Conservation (phyloP, 2,113 vertebrate species). For the Mus pahari region DNA sequence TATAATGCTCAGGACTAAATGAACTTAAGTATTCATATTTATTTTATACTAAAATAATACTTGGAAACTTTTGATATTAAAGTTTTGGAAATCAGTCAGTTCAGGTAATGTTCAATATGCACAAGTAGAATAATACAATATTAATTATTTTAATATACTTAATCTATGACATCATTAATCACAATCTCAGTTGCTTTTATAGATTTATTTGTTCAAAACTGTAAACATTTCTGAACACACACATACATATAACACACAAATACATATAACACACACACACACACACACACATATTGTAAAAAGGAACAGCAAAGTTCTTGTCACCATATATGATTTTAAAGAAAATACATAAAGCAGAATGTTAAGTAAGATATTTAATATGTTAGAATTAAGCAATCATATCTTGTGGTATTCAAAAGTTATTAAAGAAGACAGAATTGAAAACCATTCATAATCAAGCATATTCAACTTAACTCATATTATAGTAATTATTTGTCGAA, state of each 20-base stretch:
- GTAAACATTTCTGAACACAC: not conserved
- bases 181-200: not conserved
- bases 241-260: not conserved
- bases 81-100: not conserved
- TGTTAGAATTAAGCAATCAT: not conserved
- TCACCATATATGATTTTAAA: not conserved
- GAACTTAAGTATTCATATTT: not conserved
- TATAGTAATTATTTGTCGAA: constrained; percentile 45
- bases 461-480: not conserved
- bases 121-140: not conserved
- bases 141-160: not conserved
- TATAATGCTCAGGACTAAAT: not conserved
- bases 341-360: not conserved
- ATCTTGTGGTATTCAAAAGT: not conserved
- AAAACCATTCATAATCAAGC: not conserved
- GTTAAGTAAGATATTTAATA: not conserved
- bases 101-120: not conserved
- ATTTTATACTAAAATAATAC: not conserved
- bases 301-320: not conserved
- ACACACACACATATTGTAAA: not conserved
- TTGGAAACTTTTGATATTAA: not conserved
- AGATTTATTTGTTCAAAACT: not conserved
- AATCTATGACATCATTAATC: not conserved
- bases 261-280: no score
- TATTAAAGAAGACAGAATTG: not conserved